These are phyloP conservation scores for Scaptomyza caliginosa DNA, from an alignment of 2,888 invertebrate genomes.

Conservation along the genomic window DNA sequence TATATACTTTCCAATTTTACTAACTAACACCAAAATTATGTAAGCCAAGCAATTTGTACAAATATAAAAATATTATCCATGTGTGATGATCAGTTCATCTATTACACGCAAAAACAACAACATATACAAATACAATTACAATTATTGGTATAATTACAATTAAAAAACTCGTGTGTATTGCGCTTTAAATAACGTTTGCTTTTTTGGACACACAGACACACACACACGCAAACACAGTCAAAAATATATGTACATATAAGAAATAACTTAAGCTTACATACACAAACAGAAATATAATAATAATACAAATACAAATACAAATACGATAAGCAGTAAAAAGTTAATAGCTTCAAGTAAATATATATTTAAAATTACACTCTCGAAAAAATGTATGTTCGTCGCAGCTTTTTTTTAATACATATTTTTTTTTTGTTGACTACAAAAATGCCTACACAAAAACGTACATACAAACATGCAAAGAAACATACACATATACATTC, in stretches of 20 bases:
- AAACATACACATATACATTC: slow-evolving; percentile 19
- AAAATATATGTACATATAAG: not conserved
- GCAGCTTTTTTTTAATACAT: too few species aligned
- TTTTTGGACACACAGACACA: not conserved
- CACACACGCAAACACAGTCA: slow-evolving; percentile 10
- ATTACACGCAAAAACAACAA: slow-evolving; percentile 8
- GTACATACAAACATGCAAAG: slow-evolving; percentile 23
- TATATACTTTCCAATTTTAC: slow-evolving; percentile 59
- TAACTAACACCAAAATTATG: slow-evolving; percentile 30
- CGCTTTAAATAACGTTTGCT: slow-evolving; percentile 35
- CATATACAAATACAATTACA: slow-evolving; percentile 12
- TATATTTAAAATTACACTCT: slow-evolving; percentile 60
- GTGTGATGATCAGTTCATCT: slow-evolving; percentile 3
- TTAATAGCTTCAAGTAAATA: slow-evolving; percentile 54
- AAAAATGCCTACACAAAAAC: slow-evolving; percentile 14
- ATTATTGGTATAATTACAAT: slow-evolving; percentile 15
- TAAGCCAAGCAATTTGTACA: slow-evolving; percentile 6
- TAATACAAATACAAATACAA: slow-evolving; percentile 2
- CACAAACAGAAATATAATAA: not conserved
- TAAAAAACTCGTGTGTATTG: slow-evolving; percentile 30
- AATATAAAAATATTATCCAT: not conserved
- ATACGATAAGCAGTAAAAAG: slow-evolving; percentile 4
- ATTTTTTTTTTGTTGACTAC: slow-evolving; percentile 21
- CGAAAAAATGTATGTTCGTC: slow-evolving; percentile 47
- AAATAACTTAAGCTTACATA: slow-evolving; percentile 7